Evolutionary conservation across 2,797 vertebrate species (phyloP), one percentile per base, ranked within the genome.

Genomic region (Enteromius radiatus): DNA sequence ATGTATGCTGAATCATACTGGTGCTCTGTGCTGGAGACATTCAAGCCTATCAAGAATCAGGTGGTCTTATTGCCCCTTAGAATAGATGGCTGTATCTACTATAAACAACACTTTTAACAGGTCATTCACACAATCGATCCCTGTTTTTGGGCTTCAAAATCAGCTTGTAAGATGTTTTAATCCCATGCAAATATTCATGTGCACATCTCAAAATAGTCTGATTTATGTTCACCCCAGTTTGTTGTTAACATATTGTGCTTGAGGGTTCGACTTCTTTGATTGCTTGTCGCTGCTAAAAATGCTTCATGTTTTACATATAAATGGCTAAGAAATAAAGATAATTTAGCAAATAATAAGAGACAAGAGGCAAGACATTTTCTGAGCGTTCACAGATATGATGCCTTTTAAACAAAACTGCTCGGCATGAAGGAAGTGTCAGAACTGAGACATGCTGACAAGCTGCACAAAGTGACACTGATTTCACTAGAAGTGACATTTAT

Each of bases 401-500:
- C 47, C 17, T 75, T 76, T 43, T 17, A 33, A 52, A 68, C 17
- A 56, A 49, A 63, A 47, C 68, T 71, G 41, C 47, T 74, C 28
- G 47, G 28, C 68, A 33, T 28, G 36, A 36, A 31, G 36, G 26
- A 69, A 78, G 78, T 75, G 59, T 63, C 31, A 65, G 49, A 17
- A 19, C 45, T 41, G 47, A 54, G 41, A 69, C 79, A 70, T 15
- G 70, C 9, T 77, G 69, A 84, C 84, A 65, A 12, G 45, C 52
- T 68, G 77, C 26, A 43, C 31, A 67, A 31, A 84, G 41, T 68
- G 61, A 81, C 38, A 23, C 31, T 38, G 80, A 76, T 47, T 69
- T 80, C 74, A 75, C 86, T 65, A 19, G 54, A 45, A 75, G 69
- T 78, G 81, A 74, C 79, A 84, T 81, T 84, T 80, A 77, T 81